Evolutionary conservation across 2,113 vertebrate genomes (phyloP), one percentile per base, ranked within the genome.

Genomic region (Gymnorhina tibicen): DNA sequence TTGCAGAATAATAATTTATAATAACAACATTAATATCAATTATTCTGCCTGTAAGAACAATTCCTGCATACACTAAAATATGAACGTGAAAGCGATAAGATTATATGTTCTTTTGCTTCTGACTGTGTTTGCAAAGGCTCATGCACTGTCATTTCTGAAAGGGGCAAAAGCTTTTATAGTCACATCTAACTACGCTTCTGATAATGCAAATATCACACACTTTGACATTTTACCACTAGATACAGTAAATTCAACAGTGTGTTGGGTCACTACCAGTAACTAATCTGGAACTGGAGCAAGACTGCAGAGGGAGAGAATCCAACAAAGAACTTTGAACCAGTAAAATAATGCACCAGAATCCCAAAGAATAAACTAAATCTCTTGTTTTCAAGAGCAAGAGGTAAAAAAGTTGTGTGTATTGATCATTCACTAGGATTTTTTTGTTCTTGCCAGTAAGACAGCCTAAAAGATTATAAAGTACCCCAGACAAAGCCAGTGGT

Each of bases 1-100:
- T 95, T 91, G 89, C 62, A 69, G 44, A 95, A 96, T 78, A 91
- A 95, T 84, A 84, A 93, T 89, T 96, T 92, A 86, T 90, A 94
- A 91, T 74, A 89, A 81, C 79, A 94, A 93, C 52, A 87, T 94
- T 94, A 90, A 72, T 91, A 96, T 84, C 28, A 92, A 75, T 95
- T 96, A 92, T 82, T 94, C 56, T 91, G 44, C 53, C 64, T 82
- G 32, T 64, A 82, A 91, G 52, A 93, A 75, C 64, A 64, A 52
- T 85, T 75, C 73, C 58, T 5, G 7, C 37, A 55, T 14, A 72
- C 37, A 74, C 50, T 89, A 87, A 91, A 81, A 77, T 46, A 50
- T n/a, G 13, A 90, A 86, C 53, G 60, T 68, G 69, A 91, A 84
- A 89, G 84, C 10, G 11, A 37, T 32, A 53, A 80, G 67, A 80